A percentile compares a stretch with the other conserved stretches of the same genome.
phyloP scores from a whole-genome alignment of 2,113 vertebrate species.

The Pseudolaguvia tuberculata region DNA sequence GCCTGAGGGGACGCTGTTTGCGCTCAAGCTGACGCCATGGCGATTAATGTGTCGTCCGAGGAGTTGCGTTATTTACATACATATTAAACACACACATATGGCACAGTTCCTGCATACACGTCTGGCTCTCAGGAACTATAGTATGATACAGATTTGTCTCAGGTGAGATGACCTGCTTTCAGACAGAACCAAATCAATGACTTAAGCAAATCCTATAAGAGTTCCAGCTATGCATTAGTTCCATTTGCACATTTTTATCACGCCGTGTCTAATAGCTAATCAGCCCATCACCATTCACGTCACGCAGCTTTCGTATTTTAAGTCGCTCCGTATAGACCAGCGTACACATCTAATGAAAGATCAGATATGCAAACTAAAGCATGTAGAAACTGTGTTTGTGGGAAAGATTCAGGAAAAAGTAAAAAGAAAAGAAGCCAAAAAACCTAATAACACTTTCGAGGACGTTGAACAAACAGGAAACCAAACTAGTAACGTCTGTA shows the following conservation, averaged over 20 bases:
- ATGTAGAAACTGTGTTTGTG: not conserved
- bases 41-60: constrained; percentile 51
- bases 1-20: constrained; percentile 44
- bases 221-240: constrained; percentile 48
- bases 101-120: not conserved
- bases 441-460: not conserved
- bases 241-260: constrained; percentile 31
- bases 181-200: constrained; percentile 32
- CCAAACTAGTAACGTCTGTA: not conserved
- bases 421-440: not conserved
- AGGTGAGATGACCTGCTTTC: constrained; percentile 37
- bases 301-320: not conserved
- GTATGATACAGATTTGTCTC: constrained; percentile 43
- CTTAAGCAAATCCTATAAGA: constrained; percentile 53
- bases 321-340: not conserved
- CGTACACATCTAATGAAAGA: not conserved
- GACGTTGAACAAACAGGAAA: not conserved
- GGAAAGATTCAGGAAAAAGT: not conserved
- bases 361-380: too few species aligned
- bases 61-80: constrained; percentile 62
- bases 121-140: constrained; percentile 25
- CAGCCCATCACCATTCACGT: not conserved
- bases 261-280: constrained; percentile 29
- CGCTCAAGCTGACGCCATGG: constrained; percentile 26
- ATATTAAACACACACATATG: constrained; percentile 58